Evolutionary conservation across 2,113 vertebrate genomes (phyloP).

Genomic region (Rhynchopsitta pachyrhyncha): DNA sequence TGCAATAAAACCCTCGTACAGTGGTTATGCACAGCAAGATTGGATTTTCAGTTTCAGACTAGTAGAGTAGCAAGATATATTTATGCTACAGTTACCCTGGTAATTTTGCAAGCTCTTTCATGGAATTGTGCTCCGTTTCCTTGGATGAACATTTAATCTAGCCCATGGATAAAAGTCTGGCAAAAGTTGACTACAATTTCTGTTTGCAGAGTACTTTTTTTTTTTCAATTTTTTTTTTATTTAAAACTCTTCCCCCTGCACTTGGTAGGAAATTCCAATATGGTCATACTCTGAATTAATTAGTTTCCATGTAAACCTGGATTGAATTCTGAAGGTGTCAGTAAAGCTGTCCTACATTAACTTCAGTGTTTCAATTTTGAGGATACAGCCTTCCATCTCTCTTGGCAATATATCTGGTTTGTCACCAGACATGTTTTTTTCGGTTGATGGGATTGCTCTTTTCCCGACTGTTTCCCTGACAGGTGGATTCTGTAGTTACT

Average conservation of each 20-base stretch:
- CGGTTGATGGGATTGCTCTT: background rate
- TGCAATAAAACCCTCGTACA: background rate
- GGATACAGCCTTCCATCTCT: background rate
- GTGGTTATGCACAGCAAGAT: background rate
- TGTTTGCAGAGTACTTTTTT: background rate
- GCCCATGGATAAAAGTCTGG: background rate
- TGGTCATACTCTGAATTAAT: background rate
- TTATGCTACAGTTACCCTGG: background rate
- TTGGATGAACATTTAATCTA: background rate
- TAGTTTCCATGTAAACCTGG: background rate
- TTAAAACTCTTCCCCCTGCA: background rate
- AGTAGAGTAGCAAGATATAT: background rate
- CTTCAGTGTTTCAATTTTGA: background rate
- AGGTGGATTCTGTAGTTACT: background rate
- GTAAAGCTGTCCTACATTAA: background rate
- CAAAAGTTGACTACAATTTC: background rate
- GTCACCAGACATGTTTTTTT: background rate
- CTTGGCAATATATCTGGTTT: background rate
- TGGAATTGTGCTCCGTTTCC: background rate
- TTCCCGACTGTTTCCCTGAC: background rate
- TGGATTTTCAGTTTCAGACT: background rate
- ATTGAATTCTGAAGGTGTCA: background rate
- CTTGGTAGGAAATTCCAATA: background rate
- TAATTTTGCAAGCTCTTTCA: background rate
- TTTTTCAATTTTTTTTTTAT: background rate